Percentiles rank a stretch among this genome's conserved stretches.
Evolutionary conservation across 2,113 vertebrate species (phyloP).

Genomic region (Rhombomys opimus): DNA sequence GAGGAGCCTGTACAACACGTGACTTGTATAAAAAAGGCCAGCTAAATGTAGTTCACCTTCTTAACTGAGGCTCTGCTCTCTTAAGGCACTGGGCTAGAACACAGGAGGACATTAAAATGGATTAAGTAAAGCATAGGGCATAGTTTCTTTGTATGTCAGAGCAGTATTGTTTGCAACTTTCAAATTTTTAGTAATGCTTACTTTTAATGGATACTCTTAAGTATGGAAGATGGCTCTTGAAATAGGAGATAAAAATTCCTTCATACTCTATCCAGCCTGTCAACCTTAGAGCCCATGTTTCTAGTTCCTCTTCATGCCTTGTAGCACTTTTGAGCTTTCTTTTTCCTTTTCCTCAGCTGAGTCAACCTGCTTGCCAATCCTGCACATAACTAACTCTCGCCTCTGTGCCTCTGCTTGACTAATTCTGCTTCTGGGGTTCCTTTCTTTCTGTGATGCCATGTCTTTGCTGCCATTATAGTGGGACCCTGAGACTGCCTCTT

Average conservation of each 20-base stretch:
- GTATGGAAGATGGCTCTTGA: neutral
- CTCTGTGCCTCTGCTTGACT: constrained; percentile 75
- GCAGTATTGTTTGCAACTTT: constrained; percentile 20
- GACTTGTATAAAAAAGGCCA: neutral
- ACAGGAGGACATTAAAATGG: neutral
- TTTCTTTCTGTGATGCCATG: constrained; percentile 53
- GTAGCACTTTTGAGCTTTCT: constrained; percentile 66
- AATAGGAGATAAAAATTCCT: constrained; percentile 51
- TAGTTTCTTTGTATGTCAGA: constrained; percentile 6
- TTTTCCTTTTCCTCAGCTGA: constrained; percentile 63
- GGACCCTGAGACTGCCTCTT: constrained; percentile 38
- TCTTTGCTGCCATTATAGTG: constrained; percentile 38
- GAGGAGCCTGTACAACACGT: neutral
- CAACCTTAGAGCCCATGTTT: constrained; percentile 18
- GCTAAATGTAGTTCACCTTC: neutral
- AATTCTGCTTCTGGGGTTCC: constrained; percentile 53
- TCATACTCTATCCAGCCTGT: neutral
- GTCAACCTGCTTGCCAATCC: constrained; percentile 62
- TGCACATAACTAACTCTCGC: constrained; percentile 71
- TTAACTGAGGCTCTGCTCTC: neutral
- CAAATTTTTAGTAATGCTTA: constrained; percentile 40
- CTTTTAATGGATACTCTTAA: constrained; percentile 47
- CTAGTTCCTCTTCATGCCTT: constrained; percentile 29
- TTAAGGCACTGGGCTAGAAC: constrained; percentile 56
- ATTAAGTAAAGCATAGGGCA: neutral